A percentile compares a stretch with the other conserved stretches of the same genome.
phyloP scores from a whole-genome alignment of 2,113 vertebrate species.

The Notarius quadriscutis region DNA sequence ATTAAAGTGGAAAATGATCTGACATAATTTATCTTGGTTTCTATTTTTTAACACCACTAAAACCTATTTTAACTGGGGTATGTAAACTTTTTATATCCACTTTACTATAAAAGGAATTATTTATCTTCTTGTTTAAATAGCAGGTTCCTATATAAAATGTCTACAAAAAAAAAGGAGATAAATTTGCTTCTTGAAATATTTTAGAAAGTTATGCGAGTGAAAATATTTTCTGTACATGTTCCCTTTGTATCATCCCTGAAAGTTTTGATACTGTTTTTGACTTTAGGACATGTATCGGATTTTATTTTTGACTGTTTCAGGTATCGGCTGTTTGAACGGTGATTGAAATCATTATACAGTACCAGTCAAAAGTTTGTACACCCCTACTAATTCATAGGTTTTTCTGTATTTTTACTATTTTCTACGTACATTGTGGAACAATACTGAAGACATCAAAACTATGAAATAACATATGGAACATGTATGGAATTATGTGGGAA shows the following conservation, averaged over 20 bases:
- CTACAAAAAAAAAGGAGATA: not conserved
- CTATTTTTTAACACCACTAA: not conserved
- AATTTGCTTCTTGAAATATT: not conserved
- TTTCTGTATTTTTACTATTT: too few relatives aligned
- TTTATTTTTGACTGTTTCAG: not conserved
- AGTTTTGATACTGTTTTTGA: not conserved
- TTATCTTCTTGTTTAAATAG: not conserved
- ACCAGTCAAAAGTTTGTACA: too few relatives aligned
- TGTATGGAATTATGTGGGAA: too few relatives aligned
- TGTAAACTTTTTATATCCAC: not conserved
- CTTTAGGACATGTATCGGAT: not conserved
- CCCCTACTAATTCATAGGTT: too few relatives aligned
- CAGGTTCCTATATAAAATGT: not conserved
- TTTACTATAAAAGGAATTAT: not conserved
- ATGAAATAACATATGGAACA: too few relatives aligned
- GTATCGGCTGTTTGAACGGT: not conserved
- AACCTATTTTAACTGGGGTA: not conserved
- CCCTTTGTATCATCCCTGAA: not conserved
- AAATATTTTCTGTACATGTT: not conserved
- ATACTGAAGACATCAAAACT: too few relatives aligned
- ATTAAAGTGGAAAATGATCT: not conserved
- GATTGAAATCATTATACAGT: not conserved
- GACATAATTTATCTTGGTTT: not conserved
- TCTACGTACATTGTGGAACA: too few relatives aligned
- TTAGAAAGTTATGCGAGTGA: not conserved